Base-by-base conservation (phyloP, 2,888 invertebrate species). In the Tetanocera ferruginea region DNA sequence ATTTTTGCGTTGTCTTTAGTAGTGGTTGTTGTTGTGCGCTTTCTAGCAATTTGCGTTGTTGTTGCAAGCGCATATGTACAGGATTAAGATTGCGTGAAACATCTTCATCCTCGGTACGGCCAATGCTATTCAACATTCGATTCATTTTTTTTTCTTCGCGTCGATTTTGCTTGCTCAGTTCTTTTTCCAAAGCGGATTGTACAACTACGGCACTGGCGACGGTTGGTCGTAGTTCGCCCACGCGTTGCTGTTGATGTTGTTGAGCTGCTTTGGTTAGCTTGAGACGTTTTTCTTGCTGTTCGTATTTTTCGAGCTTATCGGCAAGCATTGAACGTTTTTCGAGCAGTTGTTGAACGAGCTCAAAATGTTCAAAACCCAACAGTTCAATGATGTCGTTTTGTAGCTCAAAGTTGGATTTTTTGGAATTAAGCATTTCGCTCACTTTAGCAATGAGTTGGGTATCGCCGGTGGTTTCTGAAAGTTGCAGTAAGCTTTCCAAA, bases 321-420 rank as follows among this genome's bases (percentile, higher is more conserved):
- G 88, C 85, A 11, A 93, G 92, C 81, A 91, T 92, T 67, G 89
- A 88, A 14, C 96, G 91, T 83, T 95, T 93, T 73, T 92, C 91
- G 37, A 96, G 88, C 79, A 96, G 88, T 55, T 91, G 90, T 78
- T 93, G 92, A 37, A 95, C 94, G 78, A 96, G 91, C 85, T 96
- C 95, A 88, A 96, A 93, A 84, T 94, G 91, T 82, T 97, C 96
- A 88, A 95, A 97, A 0, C 98, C 98, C 14, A 89, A 91, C 5
- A 98, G 90, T 84, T 98, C 98, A 88, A 97, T 95, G 25, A 98
- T 90, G 89, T 96, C 95, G 86, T 94, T 94, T 87, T 96, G 94
- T 79, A 96, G 90, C 84, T 95, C 95, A 80, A 93, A 93, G 81
- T 92, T 93, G 37, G 91, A 91, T 81, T 92, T 91, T 17, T 91